Evolutionary conservation across 2,113 vertebrate species (phyloP), one percentile per base, ranked within the genome.

Genomic region (Ameiurus melas): DNA sequence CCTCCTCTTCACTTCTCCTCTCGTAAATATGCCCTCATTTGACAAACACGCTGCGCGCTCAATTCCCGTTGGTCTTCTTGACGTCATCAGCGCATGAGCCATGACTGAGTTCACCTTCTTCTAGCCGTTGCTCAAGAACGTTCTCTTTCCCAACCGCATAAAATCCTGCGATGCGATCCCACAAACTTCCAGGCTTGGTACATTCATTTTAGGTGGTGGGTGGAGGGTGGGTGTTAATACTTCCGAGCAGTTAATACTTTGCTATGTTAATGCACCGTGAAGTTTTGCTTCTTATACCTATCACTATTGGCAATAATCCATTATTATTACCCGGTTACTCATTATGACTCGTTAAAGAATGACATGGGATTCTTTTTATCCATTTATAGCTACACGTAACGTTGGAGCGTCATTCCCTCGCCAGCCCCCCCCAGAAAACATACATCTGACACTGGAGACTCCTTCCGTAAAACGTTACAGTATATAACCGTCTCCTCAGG

Each of bases 181-280:
- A 22, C 1, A 68, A 78, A 89, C 64, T 85, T 85, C 84, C 57
- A 17, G 70, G 79, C 68, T 88, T 79, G 60, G 84, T 84, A 53
- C 82, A 84, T 88, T 84, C 47, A 47, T 47, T 47, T 47, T 47
- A 8, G 47, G 47, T 2, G 43, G 3, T 7, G 1, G 8, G 7
- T 47, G 7, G 47, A 8, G 47, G 47, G 5, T 77, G 83, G 68
- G 89, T 85, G 86, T 90, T 77, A 80, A 86, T 88, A 90, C 84
- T 57, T 36, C 71, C 4, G 43, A 86, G n/a, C 39, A 1, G 71
- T 62, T 51, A 51, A 51, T 51, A 51, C 47, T 82, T 70, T 55
- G 36, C 70, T 57, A 84, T 87, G 60, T 89, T 93, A 92, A 89
- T 93, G 33, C 64, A 58, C 57, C 19, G 1, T 20, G 57, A 58